A percentile compares a stretch with the other conserved stretches of the same genome.
These are phyloP conservation scores for Sciurus carolinensis DNA, from an alignment of 2,797 vertebrate species.

Conservation along the genomic window DNA sequence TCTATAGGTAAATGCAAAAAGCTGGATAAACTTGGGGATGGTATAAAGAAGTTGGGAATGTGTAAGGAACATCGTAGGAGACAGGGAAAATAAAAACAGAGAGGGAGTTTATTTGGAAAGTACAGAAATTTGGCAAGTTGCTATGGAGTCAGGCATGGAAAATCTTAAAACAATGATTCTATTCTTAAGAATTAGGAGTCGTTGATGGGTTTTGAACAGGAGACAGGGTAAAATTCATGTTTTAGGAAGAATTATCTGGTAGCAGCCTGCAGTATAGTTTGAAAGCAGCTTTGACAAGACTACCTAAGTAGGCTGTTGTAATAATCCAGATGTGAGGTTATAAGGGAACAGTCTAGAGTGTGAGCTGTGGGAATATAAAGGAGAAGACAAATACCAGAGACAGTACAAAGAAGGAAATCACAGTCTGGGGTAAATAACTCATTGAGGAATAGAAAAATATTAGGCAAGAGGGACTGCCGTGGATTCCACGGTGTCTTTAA, in stretches of 20 bases:
- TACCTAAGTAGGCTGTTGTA: constrained; percentile 74
- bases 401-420: constrained; percentile 68
- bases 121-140: constrained; percentile 1
- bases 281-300: constrained; percentile 74
- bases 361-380: constrained; percentile 74
- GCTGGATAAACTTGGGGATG: background rate
- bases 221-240: constrained; percentile 52
- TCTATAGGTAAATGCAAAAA: constrained; percentile 22
- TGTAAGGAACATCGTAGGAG: background rate
- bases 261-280: constrained; percentile 64
- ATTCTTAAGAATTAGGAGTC: constrained; percentile 50
- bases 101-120: background rate
- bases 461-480: constrained; percentile 32
- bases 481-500: background rate
- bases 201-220: constrained; percentile 45
- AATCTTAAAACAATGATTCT: constrained; percentile 42
- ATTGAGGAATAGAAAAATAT: constrained; percentile 56
- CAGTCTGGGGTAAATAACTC: constrained; percentile 50
- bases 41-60: background rate
- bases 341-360: constrained; percentile 43
- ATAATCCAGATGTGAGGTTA: constrained; percentile 77
- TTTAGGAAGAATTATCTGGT: constrained; percentile 78
- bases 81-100: background rate
- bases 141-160: background rate
- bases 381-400: constrained; percentile 78